Evolutionary conservation across 2,888 invertebrate genomes (phyloP).

Genomic region (Chalcosyrphus nemorum): DNA sequence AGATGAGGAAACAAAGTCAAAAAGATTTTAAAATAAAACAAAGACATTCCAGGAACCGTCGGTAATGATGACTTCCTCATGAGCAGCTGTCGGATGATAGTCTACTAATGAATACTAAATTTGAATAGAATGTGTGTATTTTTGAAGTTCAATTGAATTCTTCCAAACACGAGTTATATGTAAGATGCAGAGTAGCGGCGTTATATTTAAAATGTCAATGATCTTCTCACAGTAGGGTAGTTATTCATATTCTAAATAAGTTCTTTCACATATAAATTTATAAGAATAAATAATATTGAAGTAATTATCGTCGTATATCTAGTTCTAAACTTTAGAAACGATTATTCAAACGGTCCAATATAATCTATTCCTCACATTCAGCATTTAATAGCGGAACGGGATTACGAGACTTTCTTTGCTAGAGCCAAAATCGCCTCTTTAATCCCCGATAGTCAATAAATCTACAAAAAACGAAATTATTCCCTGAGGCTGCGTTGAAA

Average conservation of each 20-base stretch:
- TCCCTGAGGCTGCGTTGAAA: too few relatives aligned
- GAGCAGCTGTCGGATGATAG: background rate
- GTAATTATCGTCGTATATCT: too few relatives aligned
- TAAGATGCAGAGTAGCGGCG: background rate
- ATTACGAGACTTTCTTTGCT: too few relatives aligned
- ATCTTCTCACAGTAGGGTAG: background rate
- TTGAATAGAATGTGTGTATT: slow-evolving; percentile 8
- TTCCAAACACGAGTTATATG: background rate
- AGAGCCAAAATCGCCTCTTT: too few relatives aligned
- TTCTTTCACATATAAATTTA: too few relatives aligned
- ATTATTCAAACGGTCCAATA: too few relatives aligned
- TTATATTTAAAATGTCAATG: background rate
- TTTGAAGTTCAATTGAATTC: slow-evolving; percentile 20
- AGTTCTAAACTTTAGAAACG: too few relatives aligned
- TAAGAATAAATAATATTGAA: too few relatives aligned
- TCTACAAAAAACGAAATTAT: too few relatives aligned
- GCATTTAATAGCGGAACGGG: too few relatives aligned
- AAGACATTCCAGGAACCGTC: slow-evolving; percentile 1
- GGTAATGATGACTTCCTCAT: background rate
- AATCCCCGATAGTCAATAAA: too few relatives aligned
- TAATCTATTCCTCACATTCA: too few relatives aligned
- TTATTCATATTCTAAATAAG: background rate
- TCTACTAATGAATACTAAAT: background rate
- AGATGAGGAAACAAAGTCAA: background rate
- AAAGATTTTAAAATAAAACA: background rate